phyloP scores from a whole-genome alignment of 2,113 vertebrate species.

The Silurus glanis region DNA sequence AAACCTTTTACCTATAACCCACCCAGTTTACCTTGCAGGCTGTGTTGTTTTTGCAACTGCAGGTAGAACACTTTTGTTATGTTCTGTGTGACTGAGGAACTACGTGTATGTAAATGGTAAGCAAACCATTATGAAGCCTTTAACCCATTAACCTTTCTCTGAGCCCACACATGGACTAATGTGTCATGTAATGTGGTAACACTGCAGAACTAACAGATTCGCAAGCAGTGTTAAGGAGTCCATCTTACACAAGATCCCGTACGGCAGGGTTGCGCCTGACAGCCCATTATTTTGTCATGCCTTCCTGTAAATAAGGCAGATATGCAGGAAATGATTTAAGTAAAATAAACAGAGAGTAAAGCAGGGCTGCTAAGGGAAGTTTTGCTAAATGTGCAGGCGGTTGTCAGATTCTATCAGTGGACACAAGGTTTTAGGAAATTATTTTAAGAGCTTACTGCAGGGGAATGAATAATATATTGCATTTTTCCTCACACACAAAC shows the following conservation, averaged over 20 bases:
- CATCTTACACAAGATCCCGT: neutral
- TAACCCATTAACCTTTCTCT: neutral
- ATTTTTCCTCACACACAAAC: conserved; percentile 42
- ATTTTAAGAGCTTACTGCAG: conserved; percentile 59
- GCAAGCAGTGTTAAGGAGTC: neutral
- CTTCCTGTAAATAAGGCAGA: conserved; percentile 44
- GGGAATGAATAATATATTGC: conserved; percentile 68
- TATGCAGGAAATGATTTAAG: conserved; percentile 47
- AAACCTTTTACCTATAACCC: neutral
- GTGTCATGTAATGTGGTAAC: neutral
- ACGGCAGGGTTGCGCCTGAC: neutral
- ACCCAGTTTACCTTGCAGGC: neutral
- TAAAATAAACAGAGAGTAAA: conserved; percentile 51
- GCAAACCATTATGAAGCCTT: conserved; percentile 7
- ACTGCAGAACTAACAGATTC: neutral
- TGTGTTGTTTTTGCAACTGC: neutral
- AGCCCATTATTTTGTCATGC: conserved; percentile 23
- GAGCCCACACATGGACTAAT: neutral
- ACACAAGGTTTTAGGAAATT: conserved; percentile 63
- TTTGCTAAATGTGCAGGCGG: conserved; percentile 52
- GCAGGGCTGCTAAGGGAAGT: conserved; percentile 54
- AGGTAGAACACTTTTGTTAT: neutral
- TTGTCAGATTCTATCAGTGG: conserved; percentile 60
- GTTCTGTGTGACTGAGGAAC: neutral
- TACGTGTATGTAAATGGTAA: conserved; percentile 4